Base-by-base conservation (phyloP, 2,113 vertebrate species). In the Geococcyx californianus region DNA sequence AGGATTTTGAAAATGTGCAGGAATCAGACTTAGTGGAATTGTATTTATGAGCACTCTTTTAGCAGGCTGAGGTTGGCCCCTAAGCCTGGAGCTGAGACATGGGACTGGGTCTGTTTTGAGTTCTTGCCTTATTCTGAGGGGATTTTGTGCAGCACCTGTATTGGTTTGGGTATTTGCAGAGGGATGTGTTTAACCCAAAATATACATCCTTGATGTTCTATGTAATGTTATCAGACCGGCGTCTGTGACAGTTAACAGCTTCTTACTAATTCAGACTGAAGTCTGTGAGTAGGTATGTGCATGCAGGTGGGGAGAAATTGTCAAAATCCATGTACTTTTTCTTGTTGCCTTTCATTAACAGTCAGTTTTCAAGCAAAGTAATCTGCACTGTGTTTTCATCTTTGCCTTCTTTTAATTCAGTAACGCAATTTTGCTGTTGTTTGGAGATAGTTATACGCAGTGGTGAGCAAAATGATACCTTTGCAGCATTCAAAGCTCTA, bases 201-300 rank as follows among this genome's bases (percentile, higher is more conserved):
- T 1, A 4, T 31, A 26, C 29, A 63, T n/a, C 40, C 33, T 85
- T 12, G 3, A 3, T 34, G 5, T 67, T 84, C 51, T 25, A 4
- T 0, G 0, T 1, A 4, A 40, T 85, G 47, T 47, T 18, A 3
- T 83, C 44, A 68, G 62, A 38, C 18, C 56, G 49, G 16, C 24
- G 58, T 42, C 49, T 38, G 17, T 79, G 55, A 24, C 44, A 76
- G 59, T 44, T 44, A 63, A 40, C 38, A 75, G 45, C 36, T 92
- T 77, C 26, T 40, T 56, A 17, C 67, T 44, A 24, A 62, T 88
- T 62, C 55, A 73, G 55, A 38, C 42, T 49, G 17, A 54, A 80
- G 60, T 25, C 29, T 85, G 26, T 47, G 25, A 87, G 64, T 85
- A 63, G 29, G 38, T 42, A 16, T 26, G 29, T 59, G 18, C 19